A percentile compares a stretch with the other conserved stretches of the same genome.
phyloP scores from a whole-genome alignment of 2,113 vertebrate species.

The Oxyruncus cristatus region DNA sequence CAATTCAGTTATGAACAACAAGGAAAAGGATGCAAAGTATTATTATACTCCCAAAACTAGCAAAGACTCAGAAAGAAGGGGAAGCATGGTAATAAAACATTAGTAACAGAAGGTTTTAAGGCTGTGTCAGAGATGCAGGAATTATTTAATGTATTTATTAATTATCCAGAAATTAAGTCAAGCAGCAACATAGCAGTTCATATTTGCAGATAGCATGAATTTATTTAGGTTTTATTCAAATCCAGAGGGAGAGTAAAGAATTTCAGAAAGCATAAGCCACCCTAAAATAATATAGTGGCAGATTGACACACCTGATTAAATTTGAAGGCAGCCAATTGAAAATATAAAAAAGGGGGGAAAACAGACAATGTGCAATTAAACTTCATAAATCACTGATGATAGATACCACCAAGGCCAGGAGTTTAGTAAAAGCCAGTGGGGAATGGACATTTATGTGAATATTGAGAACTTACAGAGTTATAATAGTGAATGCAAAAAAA shows the following conservation, averaged over 20 bases:
- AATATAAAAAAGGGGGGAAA: background rate
- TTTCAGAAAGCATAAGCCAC: background rate
- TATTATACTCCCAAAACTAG: background rate
- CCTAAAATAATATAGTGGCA: background rate
- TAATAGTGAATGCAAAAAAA: background rate
- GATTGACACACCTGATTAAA: background rate
- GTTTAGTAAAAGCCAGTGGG: background rate
- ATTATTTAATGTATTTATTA: background rate
- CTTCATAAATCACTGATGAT: background rate
- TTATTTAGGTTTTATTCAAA: conserved; percentile 6
- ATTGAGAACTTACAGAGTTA: background rate
- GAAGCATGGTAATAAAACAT: background rate
- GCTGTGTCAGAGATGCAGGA: background rate
- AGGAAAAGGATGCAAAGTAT: background rate
- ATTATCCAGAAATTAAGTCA: background rate
- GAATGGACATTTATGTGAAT: background rate
- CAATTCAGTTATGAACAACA: background rate
- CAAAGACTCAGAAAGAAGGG: background rate
- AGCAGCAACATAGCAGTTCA: background rate
- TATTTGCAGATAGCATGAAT: background rate
- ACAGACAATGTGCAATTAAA: background rate
- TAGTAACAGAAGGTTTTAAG: background rate
- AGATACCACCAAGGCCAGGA: background rate
- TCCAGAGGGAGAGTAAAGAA: background rate
- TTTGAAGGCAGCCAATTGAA: background rate